Evolutionary conservation across 92 coral and sea anemone genomes (phyloP).

Genomic region (Anthopleura xanthogrammica): DNA sequence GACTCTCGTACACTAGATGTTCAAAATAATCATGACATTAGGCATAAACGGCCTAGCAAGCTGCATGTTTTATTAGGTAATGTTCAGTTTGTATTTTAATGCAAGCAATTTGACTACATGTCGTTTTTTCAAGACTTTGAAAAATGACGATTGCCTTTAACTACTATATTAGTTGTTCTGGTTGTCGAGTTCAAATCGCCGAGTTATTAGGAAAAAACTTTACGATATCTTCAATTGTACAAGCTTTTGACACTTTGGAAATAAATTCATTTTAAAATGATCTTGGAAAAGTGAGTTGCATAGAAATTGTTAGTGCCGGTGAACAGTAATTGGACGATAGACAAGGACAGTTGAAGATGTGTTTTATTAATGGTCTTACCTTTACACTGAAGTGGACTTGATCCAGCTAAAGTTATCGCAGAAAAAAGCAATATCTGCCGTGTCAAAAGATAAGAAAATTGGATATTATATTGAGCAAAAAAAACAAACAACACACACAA

Average conservation of each 20-base stretch:
- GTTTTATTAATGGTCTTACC: neutral
- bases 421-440: neutral
- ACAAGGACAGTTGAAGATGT: too few species aligned
- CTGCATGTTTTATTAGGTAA: too few species aligned
- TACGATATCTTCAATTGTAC: neutral
- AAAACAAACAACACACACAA: neutral
- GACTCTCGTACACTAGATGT: too few species aligned
- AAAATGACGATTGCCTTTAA: neutral
- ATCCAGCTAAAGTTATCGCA: neutral
- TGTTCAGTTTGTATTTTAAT: too few species aligned
- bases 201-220: neutral
- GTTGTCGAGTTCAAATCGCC: neutral
- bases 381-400: slow-evolving; percentile 2
- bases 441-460: neutral
- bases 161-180: neutral
- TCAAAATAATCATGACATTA: too few species aligned
- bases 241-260: neutral
- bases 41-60: too few species aligned
- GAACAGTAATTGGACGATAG: too few species aligned
- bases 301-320: neutral
- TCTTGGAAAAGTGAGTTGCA: neutral
- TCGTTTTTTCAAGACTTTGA: neutral
- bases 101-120: neutral
- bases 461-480: neutral
- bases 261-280: neutral